Evolutionary conservation across 2,888 invertebrate genomes (phyloP), one percentile per base, ranked within the genome.

Genomic region (Pelosia muscerda): DNA sequence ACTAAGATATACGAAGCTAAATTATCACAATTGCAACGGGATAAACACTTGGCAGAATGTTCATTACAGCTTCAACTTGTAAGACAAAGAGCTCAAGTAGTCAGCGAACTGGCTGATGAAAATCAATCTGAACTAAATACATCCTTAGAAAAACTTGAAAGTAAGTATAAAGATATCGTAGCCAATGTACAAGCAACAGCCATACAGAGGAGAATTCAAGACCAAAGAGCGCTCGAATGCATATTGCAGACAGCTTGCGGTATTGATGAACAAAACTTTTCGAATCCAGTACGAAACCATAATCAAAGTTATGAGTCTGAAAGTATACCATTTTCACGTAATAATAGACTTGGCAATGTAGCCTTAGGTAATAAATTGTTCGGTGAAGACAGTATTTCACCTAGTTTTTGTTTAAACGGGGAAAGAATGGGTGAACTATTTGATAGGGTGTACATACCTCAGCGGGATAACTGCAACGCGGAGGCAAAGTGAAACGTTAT

Each of bases 121-220:
- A 89, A 87, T 73, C 91, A 92, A 82, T 71, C 77, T 5, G 93
- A 94, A 76, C 67, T 93, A 10, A 83, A 73, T n/a, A 74, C 82
- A 42, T 87, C 90, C 13, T 72, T 94, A 9, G 90, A 90, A 25
- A 94, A 93, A 81, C 81, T 95, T 28, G 94, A 95, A 81, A 80
- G 72, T 26, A 94, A 92, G 79, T 95, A 94, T 75, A 94, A 93
- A 79, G 91, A 92, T 23, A 92, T 94, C 13, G 90, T 95, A 23
- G 92, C 91, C 2, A 92, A 89, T 66, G 88, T 94, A 66, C 94
- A 95, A 84, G 87, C 92, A 2, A 92, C 93, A 0, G 92, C 94
- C 4, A 90, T 94, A 72, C 93, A 95, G 75, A 81, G 93, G 61
- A 86, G 92, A 67, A 85, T 92, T 68, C 93, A 93, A 63, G 94